Evolutionary conservation across 2,888 invertebrate species (phyloP).

Genomic region (Hyppa rectilinea): DNA sequence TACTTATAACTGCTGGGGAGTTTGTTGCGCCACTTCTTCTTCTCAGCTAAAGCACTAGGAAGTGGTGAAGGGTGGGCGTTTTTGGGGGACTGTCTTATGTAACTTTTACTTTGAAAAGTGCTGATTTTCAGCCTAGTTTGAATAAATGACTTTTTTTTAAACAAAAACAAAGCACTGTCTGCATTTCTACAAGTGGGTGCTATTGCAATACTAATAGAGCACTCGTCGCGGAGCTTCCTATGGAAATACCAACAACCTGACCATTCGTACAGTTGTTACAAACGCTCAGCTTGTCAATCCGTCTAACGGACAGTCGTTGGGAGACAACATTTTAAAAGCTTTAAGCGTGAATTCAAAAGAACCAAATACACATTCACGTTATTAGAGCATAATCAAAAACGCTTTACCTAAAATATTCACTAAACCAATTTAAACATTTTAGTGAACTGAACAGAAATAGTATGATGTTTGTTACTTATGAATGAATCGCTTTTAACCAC

Average conservation of each 20-base stretch:
- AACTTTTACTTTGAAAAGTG: no score
- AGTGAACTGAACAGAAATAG: background rate
- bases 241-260: slow-evolving; percentile 32
- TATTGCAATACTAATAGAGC: background rate
- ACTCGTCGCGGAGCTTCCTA: slow-evolving; percentile 3
- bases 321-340: background rate
- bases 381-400: no score
- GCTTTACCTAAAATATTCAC: background rate
- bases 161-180: no score
- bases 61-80: no score
- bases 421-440: background rate
- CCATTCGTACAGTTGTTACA: slow-evolving; percentile 31
- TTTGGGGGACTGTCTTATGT: no score
- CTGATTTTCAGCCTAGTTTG: no score
- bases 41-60: no score
- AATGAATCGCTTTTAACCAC: background rate
- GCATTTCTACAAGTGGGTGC: background rate
- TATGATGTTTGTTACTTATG: background rate
- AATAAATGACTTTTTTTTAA: no score
- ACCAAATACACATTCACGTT: no score
- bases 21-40: no score
- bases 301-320: slow-evolving; percentile 24
- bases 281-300: slow-evolving; percentile 34
- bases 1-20: no score
- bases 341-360: background rate